Base-by-base conservation (phyloP, 2,113 vertebrate genomes). In the Corydoras maculifer region DNA sequence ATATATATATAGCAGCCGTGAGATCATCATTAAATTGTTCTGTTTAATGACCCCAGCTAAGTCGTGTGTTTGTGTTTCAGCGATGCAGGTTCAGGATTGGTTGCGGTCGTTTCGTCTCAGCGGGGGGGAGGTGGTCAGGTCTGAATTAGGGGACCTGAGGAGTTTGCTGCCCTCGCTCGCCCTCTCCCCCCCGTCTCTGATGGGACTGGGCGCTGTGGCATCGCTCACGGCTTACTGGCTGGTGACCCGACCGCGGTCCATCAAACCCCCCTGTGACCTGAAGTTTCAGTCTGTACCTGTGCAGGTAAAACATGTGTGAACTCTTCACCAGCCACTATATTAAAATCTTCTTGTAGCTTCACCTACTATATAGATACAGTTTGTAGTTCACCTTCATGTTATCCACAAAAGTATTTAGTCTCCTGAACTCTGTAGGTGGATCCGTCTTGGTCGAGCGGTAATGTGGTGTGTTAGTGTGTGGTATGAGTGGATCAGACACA, bases 211-310 rank as follows among this genome's bases (percentile, higher is more conserved):
- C 32, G 88, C 88, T 0, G 69, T 91, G 66, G 90, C 89, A 61
- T 91, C 90, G 3, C 59, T 91, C 78, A 90, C 88, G 0, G 87
- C 85, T 0, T 91, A 89, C 78, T 91, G 88, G 88, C 84, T 91
- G 78, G 79, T 82, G 74, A 91, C 88, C 31, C 87, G 87, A 7
- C 88, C 90, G 35, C 84, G 83, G 3, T 83, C 89, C 79, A 84
- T 87, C 77, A 84, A 15, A 9, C 84, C 88, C 0, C 87, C 87
- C 12, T 89, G 88, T 60, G 88, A 91, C 69, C 87, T 91, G 0
- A 83, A 84, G 9, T 80, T 83, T 69, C 89, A 91, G 84, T 90
- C 88, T 2, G 74, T 90, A 5, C 83, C 88, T 9, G 79, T 91
- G 2, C 69, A 86, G 55, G 90, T 90, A 74, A 25, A 25, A 25